Percentiles rank a stretch among this genome's conserved stretches.
Conservation (phyloP, 2,888 invertebrate species). For the Sarcophaga rosellei region DNA sequence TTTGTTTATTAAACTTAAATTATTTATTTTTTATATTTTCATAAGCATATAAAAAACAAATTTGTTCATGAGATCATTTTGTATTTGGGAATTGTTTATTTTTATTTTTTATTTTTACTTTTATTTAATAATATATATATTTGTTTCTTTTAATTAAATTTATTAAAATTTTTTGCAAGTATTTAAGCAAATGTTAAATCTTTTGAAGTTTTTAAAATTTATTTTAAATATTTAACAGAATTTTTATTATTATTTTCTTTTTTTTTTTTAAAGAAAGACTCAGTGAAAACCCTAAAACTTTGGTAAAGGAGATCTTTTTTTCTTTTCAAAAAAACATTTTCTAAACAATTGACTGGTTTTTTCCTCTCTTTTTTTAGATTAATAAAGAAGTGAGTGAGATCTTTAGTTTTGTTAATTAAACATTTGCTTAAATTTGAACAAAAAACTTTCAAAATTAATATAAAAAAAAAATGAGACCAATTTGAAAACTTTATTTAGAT, state of each 20-base stretch:
- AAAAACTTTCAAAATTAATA: constrained; percentile 52
- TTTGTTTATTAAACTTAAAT: constrained; percentile 47
- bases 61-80: constrained; percentile 80
- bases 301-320: constrained; percentile 67
- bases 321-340: constrained; percentile 6
- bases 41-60: constrained; percentile 60
- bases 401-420: constrained; percentile 59
- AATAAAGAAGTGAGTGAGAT: constrained; percentile 48
- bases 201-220: constrained; percentile 13
- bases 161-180: constrained; percentile 17
- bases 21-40: constrained; percentile 52
- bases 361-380: constrained; percentile 7
- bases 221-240: constrained; percentile 36
- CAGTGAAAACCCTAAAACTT: constrained; percentile 61
- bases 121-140: constrained; percentile 39
- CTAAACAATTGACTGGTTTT: background rate
- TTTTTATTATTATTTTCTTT: constrained; percentile 9
- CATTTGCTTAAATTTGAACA: constrained; percentile 68
- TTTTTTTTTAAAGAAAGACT: constrained; percentile 9
- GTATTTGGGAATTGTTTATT: constrained; percentile 81
- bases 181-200: constrained; percentile 51
- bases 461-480: constrained; percentile 78
- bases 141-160: constrained; percentile 45
- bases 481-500: constrained; percentile 76
- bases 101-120: constrained; percentile 65